Evolutionary conservation across 2,113 vertebrate species (phyloP).

Genomic region (Lamprotornis superbus): DNA sequence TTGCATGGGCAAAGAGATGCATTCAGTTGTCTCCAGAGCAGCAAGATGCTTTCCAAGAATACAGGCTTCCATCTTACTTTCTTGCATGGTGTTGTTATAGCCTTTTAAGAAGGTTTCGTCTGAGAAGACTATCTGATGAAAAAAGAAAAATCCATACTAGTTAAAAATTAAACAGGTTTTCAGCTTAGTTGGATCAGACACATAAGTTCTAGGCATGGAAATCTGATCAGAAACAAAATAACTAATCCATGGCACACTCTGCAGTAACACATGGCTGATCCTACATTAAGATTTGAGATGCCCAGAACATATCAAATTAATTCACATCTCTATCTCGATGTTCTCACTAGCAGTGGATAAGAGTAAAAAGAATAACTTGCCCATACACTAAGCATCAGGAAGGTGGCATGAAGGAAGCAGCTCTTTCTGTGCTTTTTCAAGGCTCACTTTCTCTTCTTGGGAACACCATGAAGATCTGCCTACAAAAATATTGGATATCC

Average conservation of each 20-base stretch:
- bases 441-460: not conserved
- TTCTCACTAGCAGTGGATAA: not conserved
- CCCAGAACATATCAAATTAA: not conserved
- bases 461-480: not conserved
- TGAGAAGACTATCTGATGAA: not conserved
- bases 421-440: not conserved
- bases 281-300: not conserved
- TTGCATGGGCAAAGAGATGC: not conserved
- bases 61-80: not conserved
- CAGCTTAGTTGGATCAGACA: not conserved
- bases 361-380: not conserved
- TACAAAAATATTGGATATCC: not conserved
- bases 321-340: not conserved
- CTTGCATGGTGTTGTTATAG: not conserved
- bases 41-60: not conserved
- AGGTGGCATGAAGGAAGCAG: not conserved
- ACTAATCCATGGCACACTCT: not conserved
- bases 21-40: not conserved
- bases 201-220: not conserved
- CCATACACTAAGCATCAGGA: not conserved
- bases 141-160: not conserved
- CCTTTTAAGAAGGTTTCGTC: not conserved
- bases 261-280: not conserved
- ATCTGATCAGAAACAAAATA: not conserved
- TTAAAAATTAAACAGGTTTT: not conserved